phyloP scores from a whole-genome alignment of 2,888 invertebrate genomes.

The Tricholauxania praeusta region DNA sequence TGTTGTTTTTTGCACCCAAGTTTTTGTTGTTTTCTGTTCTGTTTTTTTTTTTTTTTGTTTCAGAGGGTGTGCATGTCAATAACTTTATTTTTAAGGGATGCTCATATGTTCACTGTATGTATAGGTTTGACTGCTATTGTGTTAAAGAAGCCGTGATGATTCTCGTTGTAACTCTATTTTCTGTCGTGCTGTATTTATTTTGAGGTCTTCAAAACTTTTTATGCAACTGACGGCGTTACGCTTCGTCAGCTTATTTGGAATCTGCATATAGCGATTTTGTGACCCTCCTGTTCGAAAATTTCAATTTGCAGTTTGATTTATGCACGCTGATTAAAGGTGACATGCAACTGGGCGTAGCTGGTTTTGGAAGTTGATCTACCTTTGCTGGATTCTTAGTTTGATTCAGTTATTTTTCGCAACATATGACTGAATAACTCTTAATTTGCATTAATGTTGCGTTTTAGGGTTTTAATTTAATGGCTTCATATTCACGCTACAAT shows the following conservation, averaged over 20 bases:
- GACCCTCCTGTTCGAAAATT: neutral
- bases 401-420: slow-evolving; percentile 6
- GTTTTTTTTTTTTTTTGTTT: neutral
- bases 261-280: slow-evolving; percentile 16
- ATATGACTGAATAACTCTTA: slow-evolving; percentile 13
- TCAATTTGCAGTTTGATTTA: slow-evolving; percentile 29
- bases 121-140: neutral
- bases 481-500: slow-evolving; percentile 1
- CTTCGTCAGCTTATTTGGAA: neutral
- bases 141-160: neutral
- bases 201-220: neutral
- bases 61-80: slow-evolving; percentile 2
- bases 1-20: neutral
- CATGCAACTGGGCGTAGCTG: slow-evolving; percentile 17
- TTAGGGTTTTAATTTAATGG: neutral
- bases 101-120: neutral
- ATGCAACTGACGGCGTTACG: neutral
- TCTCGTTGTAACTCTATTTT: slow-evolving; percentile 6
- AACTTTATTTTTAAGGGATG: neutral
- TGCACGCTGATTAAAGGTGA: slow-evolving; percentile 26
- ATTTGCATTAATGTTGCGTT: slow-evolving; percentile 7
- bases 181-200: neutral
- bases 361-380: too few relatives aligned
- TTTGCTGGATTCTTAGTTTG: neutral
- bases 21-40: neutral